Base-by-base conservation (phyloP, 2,113 vertebrate genomes). In the Lepus americanus region DNA sequence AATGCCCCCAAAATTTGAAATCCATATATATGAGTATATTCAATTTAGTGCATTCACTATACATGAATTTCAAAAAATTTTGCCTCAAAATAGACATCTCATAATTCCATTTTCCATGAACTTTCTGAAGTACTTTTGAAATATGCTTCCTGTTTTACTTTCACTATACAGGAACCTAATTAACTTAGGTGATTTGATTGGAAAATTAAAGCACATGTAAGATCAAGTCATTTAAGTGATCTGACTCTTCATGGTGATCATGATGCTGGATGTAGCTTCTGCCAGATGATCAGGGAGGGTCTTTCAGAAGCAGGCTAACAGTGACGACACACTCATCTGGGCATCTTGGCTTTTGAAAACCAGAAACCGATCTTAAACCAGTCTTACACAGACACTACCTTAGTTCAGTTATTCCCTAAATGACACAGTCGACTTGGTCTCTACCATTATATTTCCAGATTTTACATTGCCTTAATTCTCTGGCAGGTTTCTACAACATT, bases 61-160 rank as follows among this genome's bases (percentile, higher is more conserved):
- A 17, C 17, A 59, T 19, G 55, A 59, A 59, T 59, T 59, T 59
- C 55, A 59, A 59, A 59, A 59, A 11, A 59, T 5, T 44, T 44
- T 5, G 55, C 19, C 19, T 59, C 14, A 59, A 59, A 19, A 59
- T 44, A 44, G 44, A 44, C 44, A 59, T 59, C 55, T 59, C 17
- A 59, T 17, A 59, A 59, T 59, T 59, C 55, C 55, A 59, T 59
- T 59, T 59, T 59, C 55, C 55, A 16, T 59, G 55, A 11, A 59
- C 55, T 59, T 59, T 59, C 44, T 14, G 55, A 59, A 59, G 55
- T 31, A 91, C 79, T 53, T 66, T 91, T 27, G 31, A 94, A 64
- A 49, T 80, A 86, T 76, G 25, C 49, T 87, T 88, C n/a, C 83
- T 33, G 17, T 31, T 87, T 92, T 79, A 27, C 36, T 94, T 88